Base-by-base conservation (phyloP, 1,140 invertebrate genomes). In the Capitella teleta region DNA sequence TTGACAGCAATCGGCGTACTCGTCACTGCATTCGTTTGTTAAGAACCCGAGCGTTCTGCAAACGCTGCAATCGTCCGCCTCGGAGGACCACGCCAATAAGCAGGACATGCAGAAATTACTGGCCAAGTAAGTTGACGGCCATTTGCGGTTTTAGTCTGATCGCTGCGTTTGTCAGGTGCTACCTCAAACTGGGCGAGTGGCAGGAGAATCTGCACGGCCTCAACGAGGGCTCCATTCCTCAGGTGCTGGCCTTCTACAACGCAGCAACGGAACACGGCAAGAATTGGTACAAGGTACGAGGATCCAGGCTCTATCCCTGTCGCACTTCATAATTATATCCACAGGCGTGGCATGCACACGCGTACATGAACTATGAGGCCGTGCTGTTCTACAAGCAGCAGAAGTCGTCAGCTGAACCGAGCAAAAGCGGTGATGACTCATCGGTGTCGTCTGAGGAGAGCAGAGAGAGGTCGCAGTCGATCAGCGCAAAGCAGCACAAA, bases 331-430 rank as follows among this genome's bases (percentile, higher is more conserved):
- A 16, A 12, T 10, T 34, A 16, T n/a, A n/a, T 34, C 10, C 25
- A 24, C 88, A 97, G 78, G 94, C 94, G 0, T 98, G 95, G 91
- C 94, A 99, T 71, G 81, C 91, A 2, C 94, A 87, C 79, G 95
- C 95, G 0, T 94, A 93, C 57, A 94, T 92, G 78, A 98, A 98
- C 68, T 98, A 94, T 64, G 91, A 98, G 72, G 86, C 93, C 0
- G 88, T 98, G 12, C 64, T 92, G 1, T 90, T 87, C 70, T 88
- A 89, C 68, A 93, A 89, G 68, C 84, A 83, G 54, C 77, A 79
- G 60, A 58, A 57, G 42, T 21, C 38, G 14, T 40, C 38, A 2
- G 38, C 19, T 8, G 19, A 40, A 24, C 19, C 21, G 19, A 19
- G 25, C 2, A 40, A 24, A 6, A 19, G 19, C 2, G 38, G 38